Evolutionary conservation across 1,140 invertebrate species (phyloP).

Genomic region (Drosophila elegans): DNA sequence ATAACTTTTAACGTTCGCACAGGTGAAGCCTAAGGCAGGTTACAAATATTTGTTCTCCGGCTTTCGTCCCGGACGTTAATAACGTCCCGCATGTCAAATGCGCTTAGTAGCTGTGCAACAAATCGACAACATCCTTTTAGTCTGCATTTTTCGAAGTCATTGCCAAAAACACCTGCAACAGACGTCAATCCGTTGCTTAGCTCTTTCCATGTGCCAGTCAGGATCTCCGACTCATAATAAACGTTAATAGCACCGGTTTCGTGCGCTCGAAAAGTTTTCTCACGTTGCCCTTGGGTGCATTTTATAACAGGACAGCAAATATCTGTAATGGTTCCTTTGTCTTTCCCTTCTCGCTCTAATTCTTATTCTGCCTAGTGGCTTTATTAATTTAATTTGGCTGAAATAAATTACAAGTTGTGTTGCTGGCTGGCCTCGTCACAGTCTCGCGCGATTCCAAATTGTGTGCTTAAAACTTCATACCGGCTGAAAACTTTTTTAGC

Average conservation of each 20-base stretch:
- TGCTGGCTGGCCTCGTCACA: conserved; percentile 50
- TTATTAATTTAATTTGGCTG: conserved; percentile 80
- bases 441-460: conserved; percentile 69
- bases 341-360: neutral
- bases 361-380: conserved; percentile 37
- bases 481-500: conserved; percentile 51
- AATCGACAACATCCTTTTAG: conserved; percentile 49
- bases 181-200: too few species aligned
- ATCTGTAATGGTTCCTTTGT: conserved; percentile 56
- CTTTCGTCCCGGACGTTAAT: conserved; percentile 9
- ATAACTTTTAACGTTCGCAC: conserved; percentile 73
- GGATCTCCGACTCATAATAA: conserved; percentile 25
- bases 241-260: conserved; percentile 68
- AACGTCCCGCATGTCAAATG: conserved; percentile 5
- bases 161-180: neutral
- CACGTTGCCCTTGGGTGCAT: conserved; percentile 78
- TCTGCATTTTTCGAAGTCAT: conserved; percentile 49
- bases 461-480: conserved; percentile 70
- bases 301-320: conserved; percentile 78
- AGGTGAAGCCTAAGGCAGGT: conserved; percentile 30
- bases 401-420: conserved; percentile 70
- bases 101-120: conserved; percentile 31
- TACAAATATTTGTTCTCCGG: conserved; percentile 57
- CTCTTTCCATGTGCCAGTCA: too few species aligned
- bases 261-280: conserved; percentile 66